These are phyloP conservation scores for Ypsolopha sequella DNA, from an alignment of 2,888 invertebrate species.

Conservation along the genomic window DNA sequence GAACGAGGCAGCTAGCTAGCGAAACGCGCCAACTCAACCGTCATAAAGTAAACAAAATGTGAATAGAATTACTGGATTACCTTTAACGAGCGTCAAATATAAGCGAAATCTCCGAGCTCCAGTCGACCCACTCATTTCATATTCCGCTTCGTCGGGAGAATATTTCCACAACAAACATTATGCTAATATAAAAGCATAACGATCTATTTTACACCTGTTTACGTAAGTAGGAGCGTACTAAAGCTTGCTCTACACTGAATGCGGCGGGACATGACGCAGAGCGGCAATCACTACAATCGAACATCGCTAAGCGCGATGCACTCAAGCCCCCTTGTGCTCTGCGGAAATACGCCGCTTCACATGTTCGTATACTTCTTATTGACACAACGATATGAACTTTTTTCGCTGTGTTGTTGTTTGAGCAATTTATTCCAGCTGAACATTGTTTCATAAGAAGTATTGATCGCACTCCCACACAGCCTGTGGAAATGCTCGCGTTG, in stretches of 20 bases:
- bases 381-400: neutral
- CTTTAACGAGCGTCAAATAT: constrained; percentile 43
- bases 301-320: neutral
- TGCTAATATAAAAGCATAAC: constrained; percentile 58
- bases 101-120: constrained; percentile 43
- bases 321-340: neutral
- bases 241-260: constrained; percentile 7
- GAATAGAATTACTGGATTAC: constrained; percentile 44
- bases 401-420: neutral
- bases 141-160: constrained; percentile 54
- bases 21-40: constrained; percentile 3
- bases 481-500: too few species aligned
- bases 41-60: constrained; percentile 23
- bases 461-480: too few species aligned
- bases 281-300: neutral
- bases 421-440: too few species aligned
- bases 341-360: neutral
- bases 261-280: neutral
- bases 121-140: constrained; percentile 44
- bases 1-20: constrained; percentile 9
- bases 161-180: constrained; percentile 66
- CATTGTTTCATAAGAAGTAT: too few species aligned
- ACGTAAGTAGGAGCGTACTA: constrained; percentile 49
- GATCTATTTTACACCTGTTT: constrained; percentile 64
- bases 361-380: neutral